A percentile compares a stretch with the other conserved stretches of the same genome.
Evolutionary conservation across 2,888 invertebrate species (phyloP).

Genomic region (Fragum sueziense): DNA sequence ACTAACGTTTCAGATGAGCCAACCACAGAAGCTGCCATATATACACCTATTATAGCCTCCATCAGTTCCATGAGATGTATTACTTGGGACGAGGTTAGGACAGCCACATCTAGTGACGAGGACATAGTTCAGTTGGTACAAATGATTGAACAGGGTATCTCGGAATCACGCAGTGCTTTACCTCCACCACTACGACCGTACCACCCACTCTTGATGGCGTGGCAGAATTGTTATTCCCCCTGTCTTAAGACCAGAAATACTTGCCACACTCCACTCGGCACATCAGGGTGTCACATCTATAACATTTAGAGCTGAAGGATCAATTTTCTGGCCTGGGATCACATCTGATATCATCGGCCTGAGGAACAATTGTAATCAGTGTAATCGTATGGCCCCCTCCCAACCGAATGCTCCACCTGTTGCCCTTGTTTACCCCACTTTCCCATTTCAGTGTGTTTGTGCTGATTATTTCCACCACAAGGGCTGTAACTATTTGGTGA

Average conservation of each 20-base stretch:
- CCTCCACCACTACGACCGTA: constrained; percentile 30
- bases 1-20: no score
- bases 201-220: constrained; percentile 26
- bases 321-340: constrained; percentile 28
- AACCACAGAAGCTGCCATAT: no score
- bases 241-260: constrained; percentile 33
- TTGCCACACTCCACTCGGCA: constrained; percentile 61
- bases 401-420: constrained; percentile 62
- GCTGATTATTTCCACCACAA: constrained; percentile 40
- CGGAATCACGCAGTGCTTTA: neutral
- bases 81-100: constrained; percentile 56
- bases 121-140: constrained; percentile 32
- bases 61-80: no score
- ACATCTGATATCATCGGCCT: neutral
- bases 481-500: constrained; percentile 58
- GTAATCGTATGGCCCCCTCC: constrained; percentile 52
- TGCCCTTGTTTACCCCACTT: constrained; percentile 43
- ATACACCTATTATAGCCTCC: no score
- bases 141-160: constrained; percentile 29
- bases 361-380: constrained; percentile 24
- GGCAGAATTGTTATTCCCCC: constrained; percentile 33
- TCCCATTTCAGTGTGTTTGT: constrained; percentile 59
- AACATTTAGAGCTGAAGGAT: neutral
- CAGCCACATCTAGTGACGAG: constrained; percentile 49
- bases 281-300: constrained; percentile 60